Conservation (phyloP, 2,113 vertebrate species). For the Austrofundulus limnaeus region DNA sequence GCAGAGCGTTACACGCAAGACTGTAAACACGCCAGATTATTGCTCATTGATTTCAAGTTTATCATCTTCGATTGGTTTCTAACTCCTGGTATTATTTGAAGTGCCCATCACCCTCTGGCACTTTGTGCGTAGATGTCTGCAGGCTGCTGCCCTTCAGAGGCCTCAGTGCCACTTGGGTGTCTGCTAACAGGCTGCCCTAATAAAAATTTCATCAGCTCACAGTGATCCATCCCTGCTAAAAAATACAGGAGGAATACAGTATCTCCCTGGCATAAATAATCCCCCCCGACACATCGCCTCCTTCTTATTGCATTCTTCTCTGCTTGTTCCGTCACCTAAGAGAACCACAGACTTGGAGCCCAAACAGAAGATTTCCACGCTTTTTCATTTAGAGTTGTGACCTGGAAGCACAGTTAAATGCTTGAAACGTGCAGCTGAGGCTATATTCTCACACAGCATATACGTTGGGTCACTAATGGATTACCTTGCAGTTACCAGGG, state of each 20-base stretch:
- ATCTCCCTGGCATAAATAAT: constrained; percentile 5
- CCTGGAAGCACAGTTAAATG: too few relatives aligned
- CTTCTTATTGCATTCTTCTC: constrained; percentile 19
- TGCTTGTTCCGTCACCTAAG: constrained; percentile 8
- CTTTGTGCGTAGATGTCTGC: constrained; percentile 11
- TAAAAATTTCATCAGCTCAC: constrained; percentile 71
- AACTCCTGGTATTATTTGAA: neutral
- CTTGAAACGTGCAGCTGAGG: neutral
- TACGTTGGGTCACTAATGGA: neutral
- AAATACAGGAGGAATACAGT: constrained; percentile 55
- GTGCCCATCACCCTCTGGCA: neutral
- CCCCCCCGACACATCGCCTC: neutral
- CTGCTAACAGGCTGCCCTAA: constrained; percentile 57
- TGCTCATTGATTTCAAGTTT: neutral
- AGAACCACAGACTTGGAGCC: neutral
- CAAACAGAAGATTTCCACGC: too few relatives aligned
- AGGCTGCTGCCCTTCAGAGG: constrained; percentile 30
- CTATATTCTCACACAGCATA: neutral
- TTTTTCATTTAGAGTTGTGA: neutral
- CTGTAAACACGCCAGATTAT: constrained; percentile 12
- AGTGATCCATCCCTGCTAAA: constrained; percentile 51
- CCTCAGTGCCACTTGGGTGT: constrained; percentile 57
- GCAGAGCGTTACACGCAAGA: constrained; percentile 9
- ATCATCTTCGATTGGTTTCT: neutral
- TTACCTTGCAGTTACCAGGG: neutral